Percentiles rank a stretch among this genome's conserved stretches.
Conservation (phyloP, 2,113 vertebrate genomes). For the Hiodon alosoides region DNA sequence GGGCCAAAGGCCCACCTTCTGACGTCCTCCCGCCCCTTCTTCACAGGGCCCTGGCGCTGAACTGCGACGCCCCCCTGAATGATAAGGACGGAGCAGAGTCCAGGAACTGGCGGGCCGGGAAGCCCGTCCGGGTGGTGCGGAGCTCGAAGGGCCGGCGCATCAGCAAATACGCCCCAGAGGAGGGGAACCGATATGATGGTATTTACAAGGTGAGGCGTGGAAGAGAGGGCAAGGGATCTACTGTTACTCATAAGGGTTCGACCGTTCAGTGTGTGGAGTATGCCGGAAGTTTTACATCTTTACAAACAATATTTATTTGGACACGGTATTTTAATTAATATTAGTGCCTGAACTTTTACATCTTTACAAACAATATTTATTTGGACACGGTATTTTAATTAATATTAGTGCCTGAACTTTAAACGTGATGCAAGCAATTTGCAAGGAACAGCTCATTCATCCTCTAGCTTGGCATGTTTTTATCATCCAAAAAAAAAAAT, state of each 20-base stretch:
- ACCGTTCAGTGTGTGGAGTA: background rate
- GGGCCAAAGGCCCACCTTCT: no score
- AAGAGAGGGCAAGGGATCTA: background rate
- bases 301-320: no score
- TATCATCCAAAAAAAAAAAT: no score
- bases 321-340: no score
- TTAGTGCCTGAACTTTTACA: no score
- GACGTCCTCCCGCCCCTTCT: background rate
- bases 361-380: no score
- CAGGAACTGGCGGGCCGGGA: slow-evolving; percentile 94
- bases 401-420: no score
- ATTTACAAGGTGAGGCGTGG: slow-evolving; percentile 86
- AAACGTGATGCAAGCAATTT: no score
- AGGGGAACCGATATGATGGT: slow-evolving; percentile 97
- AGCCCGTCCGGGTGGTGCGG: slow-evolving; percentile 92
- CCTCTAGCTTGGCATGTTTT: no score
- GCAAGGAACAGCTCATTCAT: no score
- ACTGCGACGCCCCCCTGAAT: slow-evolving; percentile 93
- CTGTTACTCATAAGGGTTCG: background rate
- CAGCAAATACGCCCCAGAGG: slow-evolving; percentile 97
- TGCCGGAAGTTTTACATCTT: no score
- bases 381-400: no score
- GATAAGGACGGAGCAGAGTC: slow-evolving; percentile 97
- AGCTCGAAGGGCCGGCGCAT: slow-evolving; percentile 95
- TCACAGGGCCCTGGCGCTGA: slow-evolving; percentile 89